phyloP scores from a whole-genome alignment of 1,140 invertebrate genomes.

The Goniozus legneri region DNA sequence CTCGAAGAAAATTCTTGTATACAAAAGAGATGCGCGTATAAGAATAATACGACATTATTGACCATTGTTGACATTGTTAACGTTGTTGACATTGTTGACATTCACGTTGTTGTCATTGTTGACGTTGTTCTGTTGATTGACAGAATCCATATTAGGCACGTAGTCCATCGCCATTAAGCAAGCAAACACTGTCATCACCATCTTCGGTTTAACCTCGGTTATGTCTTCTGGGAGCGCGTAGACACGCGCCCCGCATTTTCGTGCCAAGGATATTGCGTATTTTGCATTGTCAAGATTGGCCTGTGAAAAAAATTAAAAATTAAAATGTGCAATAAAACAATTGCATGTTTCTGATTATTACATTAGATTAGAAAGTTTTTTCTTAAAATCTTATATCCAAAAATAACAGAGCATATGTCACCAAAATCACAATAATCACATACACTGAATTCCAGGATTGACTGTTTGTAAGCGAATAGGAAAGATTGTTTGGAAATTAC shows the following conservation, averaged over 20 bases:
- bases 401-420: no score
- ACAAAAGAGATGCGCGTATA: constrained; percentile 15
- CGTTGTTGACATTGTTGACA: constrained; percentile 15
- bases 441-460: no score
- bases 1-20: constrained; percentile 19
- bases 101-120: constrained; percentile 26
- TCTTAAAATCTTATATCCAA: no score
- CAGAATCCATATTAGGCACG: constrained; percentile 77
- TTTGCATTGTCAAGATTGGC: constrained; percentile 95
- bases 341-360: no score
- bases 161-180: constrained; percentile 97
- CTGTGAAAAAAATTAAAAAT: constrained; percentile 58
- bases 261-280: constrained; percentile 96
- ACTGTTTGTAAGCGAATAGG: no score
- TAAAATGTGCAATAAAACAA: no score
- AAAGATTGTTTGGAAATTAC: no score
- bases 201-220: constrained; percentile 95
- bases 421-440: no score
- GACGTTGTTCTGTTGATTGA: constrained; percentile 39
- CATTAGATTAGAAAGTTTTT: no score
- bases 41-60: constrained; percentile 36
- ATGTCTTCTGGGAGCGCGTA: constrained; percentile 99
- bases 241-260: constrained; percentile 94
- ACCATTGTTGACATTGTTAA: constrained; percentile 22
- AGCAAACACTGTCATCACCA: constrained; percentile 99